Evolutionary conservation across 2,888 invertebrate species (phyloP), one percentile per base, ranked within the genome.

Genomic region (Laothoe populi): DNA sequence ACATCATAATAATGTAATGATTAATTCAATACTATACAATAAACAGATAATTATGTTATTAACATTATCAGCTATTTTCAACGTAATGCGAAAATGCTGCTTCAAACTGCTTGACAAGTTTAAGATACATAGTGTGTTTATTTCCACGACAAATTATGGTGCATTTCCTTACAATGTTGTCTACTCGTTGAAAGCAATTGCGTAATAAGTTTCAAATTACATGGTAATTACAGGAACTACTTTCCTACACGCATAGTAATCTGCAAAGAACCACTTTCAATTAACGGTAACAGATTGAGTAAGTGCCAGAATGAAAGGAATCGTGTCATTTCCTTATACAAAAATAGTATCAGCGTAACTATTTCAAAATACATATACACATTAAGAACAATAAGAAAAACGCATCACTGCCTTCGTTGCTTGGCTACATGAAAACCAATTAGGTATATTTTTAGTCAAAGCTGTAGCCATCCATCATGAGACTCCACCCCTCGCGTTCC

Each of bases 401-500:
- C n/a, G 42, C 74, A 86, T 84, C 83, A 68, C 70, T 65, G 78
- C 73, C 69, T 66, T 70, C 64, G 66, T 71, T 69, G 65, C 71
- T 66, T 73, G 74, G 74, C 79, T 82, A 85, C 82, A 82, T 81
- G 82, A 86, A 88, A 87, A 85, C 88, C 88, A 89, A 89, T 89
- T 90, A 88, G 83, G 80, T 82, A 81, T 81, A 81, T 84, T 90
- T 90, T 90, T 87, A 84, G 86, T 84, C 80, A 81, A 84, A 83
- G 78, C 74, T 74, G 76, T 72, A 75, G 78, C 79, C 87, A 89
- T 90, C 87, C 85, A 89, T 90, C 88, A 90, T 80, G 66, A 71
- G 61, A 81, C 84, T 83, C 84, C 90, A 88, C 89, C 87, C 83
- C 74, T 67, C 63, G 63, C 70, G 84, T 84, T 84, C 83, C 83